Evolutionary conservation across 2,113 vertebrate genomes (phyloP).

Genomic region (Gallinago undulata): DNA sequence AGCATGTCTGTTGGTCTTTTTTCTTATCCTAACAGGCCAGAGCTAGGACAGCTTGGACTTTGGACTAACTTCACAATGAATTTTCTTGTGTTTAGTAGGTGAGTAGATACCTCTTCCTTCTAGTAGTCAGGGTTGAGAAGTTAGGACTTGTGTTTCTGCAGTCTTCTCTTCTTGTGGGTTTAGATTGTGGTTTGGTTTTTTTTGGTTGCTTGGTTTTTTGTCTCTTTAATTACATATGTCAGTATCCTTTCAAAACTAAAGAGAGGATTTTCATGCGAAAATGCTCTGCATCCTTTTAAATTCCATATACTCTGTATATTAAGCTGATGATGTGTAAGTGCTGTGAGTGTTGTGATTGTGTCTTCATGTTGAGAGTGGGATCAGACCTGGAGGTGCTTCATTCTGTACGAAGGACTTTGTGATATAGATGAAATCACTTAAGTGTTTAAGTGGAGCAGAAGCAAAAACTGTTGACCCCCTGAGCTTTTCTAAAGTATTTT

Average conservation of each 20-base stretch:
- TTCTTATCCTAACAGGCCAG: slow-evolving; percentile 64
- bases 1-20: slow-evolving; percentile 57
- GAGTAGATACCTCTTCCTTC: slow-evolving; percentile 56
- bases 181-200: not conserved
- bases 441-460: not conserved
- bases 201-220: not conserved
- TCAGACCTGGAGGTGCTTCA: not conserved
- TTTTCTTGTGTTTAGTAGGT: slow-evolving; percentile 66
- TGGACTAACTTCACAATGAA: slow-evolving; percentile 56
- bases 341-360: not conserved
- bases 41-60: slow-evolving; percentile 52
- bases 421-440: not conserved
- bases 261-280: not conserved
- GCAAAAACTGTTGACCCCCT: not conserved
- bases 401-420: not conserved
- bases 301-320: not conserved
- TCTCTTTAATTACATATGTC: not conserved
- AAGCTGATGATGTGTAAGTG: not conserved
- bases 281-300: not conserved
- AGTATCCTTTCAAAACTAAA: not conserved
- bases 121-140: slow-evolving; percentile 28
- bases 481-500: not conserved
- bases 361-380: not conserved
- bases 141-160: not conserved
- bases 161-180: not conserved